Base-by-base conservation (phyloP, 1,140 invertebrate species). In the Heterodera carotae region DNA sequence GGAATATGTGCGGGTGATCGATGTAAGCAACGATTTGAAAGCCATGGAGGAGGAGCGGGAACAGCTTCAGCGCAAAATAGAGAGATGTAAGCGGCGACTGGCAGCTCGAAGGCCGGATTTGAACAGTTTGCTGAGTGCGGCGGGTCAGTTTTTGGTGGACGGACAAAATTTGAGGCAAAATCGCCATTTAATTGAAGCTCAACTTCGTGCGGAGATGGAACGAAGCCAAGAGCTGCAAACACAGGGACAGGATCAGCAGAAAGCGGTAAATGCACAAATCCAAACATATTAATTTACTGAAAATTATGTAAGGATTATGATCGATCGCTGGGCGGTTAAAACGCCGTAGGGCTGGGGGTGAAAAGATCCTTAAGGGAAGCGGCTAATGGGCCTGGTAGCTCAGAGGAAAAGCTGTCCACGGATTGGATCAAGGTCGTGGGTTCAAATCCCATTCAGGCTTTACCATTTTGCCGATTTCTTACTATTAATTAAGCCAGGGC, bases 11-110 rank as follows among this genome's bases (percentile, higher is more conserved):
- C 66, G 77, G 12, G 83, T 81, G 43, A 73, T 82, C 25, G 83
- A 84, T 68, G 71, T 83, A 6, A 59, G 71, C 3, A 74, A 74
- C 31, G 82, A 83, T 74, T 66, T 83, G 15, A 84, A 83, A 36
- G 69, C 83, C 27, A 83, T 83, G 82, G 69, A 84, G 22, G 83
- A 82, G 34, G 82, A 83, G 66, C 76, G 81, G n/a, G 82, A 83
- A 62, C 82, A 83, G 36, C 75, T 83, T 2, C 36, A 68, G 67
- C 74, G 83, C 33, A 84, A 77, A 75, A 81, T 83, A 48, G 82
- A 83, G 62, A 66, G 82, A 36, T 69, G 83, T 22, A 80, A 80
- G 59, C 43, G 62, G 22, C 74, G 80, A 29, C 77, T 59, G 12
- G 69, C 62, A n/a, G 68, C 56, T 7, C 53, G 83, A 64, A 39